phyloP scores from a whole-genome alignment of 2,113 vertebrate genomes.

The Neolamprologus variostigma region DNA sequence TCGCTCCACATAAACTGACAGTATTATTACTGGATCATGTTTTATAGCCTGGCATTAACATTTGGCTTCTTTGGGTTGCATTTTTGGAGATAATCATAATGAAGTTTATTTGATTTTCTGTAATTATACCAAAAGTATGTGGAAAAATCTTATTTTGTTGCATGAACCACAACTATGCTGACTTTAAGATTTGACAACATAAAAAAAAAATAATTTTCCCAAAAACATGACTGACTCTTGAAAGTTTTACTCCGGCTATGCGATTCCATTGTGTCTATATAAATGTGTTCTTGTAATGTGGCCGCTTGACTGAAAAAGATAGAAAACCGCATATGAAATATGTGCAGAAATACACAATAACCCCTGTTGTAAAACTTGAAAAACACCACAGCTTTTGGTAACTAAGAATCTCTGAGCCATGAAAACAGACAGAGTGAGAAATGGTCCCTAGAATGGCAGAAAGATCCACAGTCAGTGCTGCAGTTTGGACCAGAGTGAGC shows the following conservation, averaged over 20 bases:
- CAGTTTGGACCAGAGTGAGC: background rate
- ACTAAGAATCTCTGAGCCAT: background rate
- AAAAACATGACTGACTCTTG: background rate
- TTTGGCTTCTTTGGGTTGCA: background rate
- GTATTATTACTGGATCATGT: background rate
- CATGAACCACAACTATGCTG: background rate
- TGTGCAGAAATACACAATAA: background rate
- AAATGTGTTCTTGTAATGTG: background rate
- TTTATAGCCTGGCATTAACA: background rate
- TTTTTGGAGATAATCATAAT: background rate
- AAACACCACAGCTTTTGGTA: background rate
- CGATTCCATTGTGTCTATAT: background rate
- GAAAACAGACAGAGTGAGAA: background rate
- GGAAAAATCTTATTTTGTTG: background rate
- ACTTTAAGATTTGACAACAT: background rate
- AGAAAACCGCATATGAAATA: background rate
- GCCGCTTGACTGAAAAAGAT: background rate
- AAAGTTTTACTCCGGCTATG: background rate
- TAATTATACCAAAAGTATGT: background rate
- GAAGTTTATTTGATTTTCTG: background rate
- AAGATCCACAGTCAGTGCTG: background rate
- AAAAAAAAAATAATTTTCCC: fast-evolving
- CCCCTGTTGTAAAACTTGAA: background rate
- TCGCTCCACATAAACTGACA: background rate
- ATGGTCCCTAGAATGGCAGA: background rate